These are phyloP conservation scores for Ormyrus pomaceus DNA, from an alignment of 2,888 invertebrate species.

Conservation along the genomic window DNA sequence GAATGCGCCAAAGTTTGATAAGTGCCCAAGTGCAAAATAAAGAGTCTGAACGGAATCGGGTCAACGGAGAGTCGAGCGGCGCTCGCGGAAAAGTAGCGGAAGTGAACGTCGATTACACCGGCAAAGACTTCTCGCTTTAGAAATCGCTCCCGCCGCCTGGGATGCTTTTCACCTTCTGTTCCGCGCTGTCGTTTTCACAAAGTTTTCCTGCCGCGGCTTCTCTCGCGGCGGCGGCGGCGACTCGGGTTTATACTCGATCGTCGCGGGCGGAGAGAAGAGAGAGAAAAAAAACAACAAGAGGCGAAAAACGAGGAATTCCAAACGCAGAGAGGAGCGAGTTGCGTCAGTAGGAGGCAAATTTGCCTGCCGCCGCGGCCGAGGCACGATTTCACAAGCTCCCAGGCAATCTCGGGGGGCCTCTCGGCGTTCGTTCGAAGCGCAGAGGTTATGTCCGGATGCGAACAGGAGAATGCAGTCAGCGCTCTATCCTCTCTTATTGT, in stretches of 20 bases:
- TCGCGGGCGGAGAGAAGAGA: too few species aligned
- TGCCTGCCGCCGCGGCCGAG: too few species aligned
- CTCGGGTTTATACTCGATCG: too few species aligned
- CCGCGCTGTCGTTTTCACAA: not conserved
- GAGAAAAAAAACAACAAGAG: too few species aligned
- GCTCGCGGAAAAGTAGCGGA: constrained; percentile 40
- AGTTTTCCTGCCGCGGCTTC: too few species aligned
- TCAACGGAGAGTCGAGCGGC: constrained; percentile 18
- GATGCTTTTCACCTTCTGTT: constrained; percentile 9
- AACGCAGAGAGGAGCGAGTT: too few species aligned
- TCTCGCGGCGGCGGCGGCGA: too few species aligned
- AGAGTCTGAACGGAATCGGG: constrained; percentile 35
- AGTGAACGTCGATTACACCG: constrained; percentile 49
- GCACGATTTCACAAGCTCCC: too few species aligned
- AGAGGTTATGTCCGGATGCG: not conserved
- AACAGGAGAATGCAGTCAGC: not conserved
- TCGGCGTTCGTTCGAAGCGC: not conserved
- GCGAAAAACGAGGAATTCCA: too few species aligned
- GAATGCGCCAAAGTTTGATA: too few species aligned
- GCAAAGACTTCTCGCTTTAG: constrained; percentile 40
- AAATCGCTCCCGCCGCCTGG: constrained; percentile 19
- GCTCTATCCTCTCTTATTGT: not conserved
- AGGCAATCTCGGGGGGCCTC: too few species aligned
- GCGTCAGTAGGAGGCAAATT: too few species aligned
- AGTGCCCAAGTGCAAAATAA: constrained; percentile 20